These are phyloP conservation scores for Zeugodacus cucurbitae DNA, from an alignment of 1,140 invertebrate species.

Conservation along the genomic window DNA sequence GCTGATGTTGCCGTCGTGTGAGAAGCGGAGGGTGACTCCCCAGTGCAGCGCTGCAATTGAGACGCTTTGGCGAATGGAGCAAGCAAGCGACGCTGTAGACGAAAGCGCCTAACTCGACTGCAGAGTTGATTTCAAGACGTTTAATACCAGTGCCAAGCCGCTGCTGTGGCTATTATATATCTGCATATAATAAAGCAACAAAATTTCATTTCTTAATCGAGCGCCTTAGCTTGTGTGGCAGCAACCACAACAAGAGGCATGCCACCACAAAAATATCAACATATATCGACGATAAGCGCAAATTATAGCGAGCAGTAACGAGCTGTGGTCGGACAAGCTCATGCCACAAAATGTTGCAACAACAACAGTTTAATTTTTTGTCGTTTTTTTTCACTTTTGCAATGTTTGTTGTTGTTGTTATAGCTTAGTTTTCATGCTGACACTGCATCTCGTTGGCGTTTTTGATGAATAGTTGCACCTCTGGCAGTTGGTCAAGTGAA, in stretches of 20 bases:
- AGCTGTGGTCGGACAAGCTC: neutral
- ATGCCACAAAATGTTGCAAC: neutral
- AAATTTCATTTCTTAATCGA: constrained; percentile 42
- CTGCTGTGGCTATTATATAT: neutral
- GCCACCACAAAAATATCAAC: neutral
- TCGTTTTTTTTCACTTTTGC: too few relatives aligned
- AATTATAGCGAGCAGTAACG: neutral
- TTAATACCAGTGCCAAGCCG: neutral
- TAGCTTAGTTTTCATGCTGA: neutral
- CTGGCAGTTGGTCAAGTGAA: constrained; percentile 27
- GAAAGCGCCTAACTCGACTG: neutral
- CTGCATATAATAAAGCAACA: constrained; percentile 23
- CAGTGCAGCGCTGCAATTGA: neutral
- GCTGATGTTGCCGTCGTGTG: neutral
- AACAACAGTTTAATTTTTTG: too few relatives aligned
- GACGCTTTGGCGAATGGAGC: neutral
- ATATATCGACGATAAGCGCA: neutral
- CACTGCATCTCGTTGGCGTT: neutral
- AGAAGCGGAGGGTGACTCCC: neutral
- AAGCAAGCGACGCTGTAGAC: neutral
- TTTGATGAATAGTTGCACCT: constrained; percentile 11
- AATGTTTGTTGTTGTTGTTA: neutral
- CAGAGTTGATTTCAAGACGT: neutral
- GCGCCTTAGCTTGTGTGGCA: neutral
- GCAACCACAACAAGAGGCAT: neutral